Conservation (phyloP, 2,113 vertebrate genomes). For the Gopherus flavomarginatus region DNA sequence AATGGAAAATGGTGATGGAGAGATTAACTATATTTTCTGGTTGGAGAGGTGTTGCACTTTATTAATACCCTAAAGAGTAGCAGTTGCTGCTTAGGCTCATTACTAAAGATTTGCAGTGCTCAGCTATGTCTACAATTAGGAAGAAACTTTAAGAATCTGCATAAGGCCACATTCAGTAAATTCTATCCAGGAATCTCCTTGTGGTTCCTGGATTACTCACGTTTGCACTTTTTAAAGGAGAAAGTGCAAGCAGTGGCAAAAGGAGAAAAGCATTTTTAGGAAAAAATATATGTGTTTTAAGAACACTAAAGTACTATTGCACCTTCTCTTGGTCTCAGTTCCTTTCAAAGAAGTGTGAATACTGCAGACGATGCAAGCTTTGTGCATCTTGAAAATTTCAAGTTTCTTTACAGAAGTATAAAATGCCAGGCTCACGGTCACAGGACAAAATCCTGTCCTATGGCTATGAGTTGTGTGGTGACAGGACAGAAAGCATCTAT, state of each 20-base stretch:
- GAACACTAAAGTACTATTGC: not conserved
- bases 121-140: not conserved
- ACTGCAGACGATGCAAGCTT: not conserved
- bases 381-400: not conserved
- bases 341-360: not conserved
- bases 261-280: conserved; percentile 22
- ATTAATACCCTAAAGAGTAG: not conserved
- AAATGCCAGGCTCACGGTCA: not conserved
- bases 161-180: not conserved
- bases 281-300: not conserved
- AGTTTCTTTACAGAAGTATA: not conserved
- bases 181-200: not conserved
- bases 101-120: not conserved
- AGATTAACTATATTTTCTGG: not conserved
- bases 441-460: not conserved
- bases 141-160: not conserved
- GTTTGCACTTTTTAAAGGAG: conserved; percentile 19
- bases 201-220: too few species aligned
- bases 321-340: not conserved
- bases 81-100: not conserved
- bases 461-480: not conserved
- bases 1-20: not conserved
- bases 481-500: not conserved
- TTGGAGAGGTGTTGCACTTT: not conserved
- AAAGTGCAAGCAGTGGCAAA: not conserved